Evolutionary conservation across 2,797 vertebrate genomes (phyloP).

Genomic region (Pipistrellus pipistrellus): DNA sequence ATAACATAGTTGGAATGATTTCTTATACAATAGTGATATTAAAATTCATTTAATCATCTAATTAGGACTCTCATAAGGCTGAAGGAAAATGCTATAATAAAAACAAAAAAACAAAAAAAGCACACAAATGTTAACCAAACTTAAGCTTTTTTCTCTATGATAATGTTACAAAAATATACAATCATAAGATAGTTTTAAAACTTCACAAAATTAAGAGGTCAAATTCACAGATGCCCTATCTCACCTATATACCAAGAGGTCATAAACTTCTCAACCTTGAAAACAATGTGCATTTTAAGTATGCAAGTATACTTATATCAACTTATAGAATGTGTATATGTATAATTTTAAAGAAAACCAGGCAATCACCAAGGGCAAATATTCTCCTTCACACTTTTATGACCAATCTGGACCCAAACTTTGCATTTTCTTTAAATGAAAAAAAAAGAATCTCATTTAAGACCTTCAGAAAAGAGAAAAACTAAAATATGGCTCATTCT

Average conservation of each 20-base stretch:
- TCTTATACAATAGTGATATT: not conserved
- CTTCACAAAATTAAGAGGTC: not conserved
- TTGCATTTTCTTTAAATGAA: conserved; percentile 10
- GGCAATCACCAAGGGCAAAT: not conserved
- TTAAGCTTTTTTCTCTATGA: not conserved
- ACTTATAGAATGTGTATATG: not conserved
- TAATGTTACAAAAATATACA: not conserved
- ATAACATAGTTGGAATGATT: not conserved
- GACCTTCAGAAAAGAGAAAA: not conserved
- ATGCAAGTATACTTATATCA: not conserved
- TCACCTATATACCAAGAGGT: not conserved
- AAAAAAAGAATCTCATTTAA: not conserved
- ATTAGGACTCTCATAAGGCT: not conserved
- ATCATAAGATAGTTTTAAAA: not conserved
- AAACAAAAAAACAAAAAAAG: not conserved
- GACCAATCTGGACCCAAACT: not conserved
- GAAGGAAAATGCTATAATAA: not conserved
- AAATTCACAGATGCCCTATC: not conserved
- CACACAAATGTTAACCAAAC: not conserved
- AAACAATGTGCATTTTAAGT: conserved; percentile 6
- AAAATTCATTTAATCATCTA: conserved; percentile 26
- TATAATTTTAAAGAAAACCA: not conserved
- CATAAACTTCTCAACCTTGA: not conserved
- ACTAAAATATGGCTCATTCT: conserved; percentile 30
- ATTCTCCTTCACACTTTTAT: conserved; percentile 18